These are phyloP conservation scores for Ctenicera cuprea DNA, from an alignment of 2,888 invertebrate species.

Conservation along the genomic window DNA sequence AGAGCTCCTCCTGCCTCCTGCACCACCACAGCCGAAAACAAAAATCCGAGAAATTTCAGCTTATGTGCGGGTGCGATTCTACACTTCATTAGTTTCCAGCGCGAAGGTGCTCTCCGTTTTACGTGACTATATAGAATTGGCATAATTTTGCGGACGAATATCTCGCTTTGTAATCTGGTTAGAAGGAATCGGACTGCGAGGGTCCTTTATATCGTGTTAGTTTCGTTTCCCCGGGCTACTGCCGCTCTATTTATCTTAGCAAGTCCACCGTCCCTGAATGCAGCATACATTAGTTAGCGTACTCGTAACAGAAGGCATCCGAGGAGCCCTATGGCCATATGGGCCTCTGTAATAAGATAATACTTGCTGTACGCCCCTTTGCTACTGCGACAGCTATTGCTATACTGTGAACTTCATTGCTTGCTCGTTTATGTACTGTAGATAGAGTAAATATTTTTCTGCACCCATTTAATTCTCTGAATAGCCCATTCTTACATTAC, in stretches of 20 bases:
- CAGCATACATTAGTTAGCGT: constrained; percentile 68
- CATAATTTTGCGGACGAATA: constrained; percentile 63
- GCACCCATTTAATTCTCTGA: background rate
- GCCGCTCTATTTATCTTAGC: constrained; percentile 72
- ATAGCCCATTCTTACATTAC: too few species aligned
- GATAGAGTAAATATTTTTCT: constrained; percentile 17
- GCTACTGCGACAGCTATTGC: constrained; percentile 37
- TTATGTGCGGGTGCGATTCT: constrained; percentile 10
- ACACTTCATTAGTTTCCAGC: constrained; percentile 37
- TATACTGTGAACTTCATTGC: constrained; percentile 39
- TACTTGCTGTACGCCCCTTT: constrained; percentile 53
- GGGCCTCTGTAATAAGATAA: constrained; percentile 69
- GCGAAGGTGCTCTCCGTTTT: constrained; percentile 46
- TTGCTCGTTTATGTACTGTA: constrained; percentile 28
- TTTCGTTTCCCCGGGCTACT: constrained; percentile 69
- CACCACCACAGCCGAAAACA: constrained; percentile 2
- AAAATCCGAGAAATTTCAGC: constrained; percentile 27
- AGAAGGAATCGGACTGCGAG: constrained; percentile 64
- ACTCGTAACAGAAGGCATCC: constrained; percentile 69
- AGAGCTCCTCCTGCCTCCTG: constrained; percentile 1
- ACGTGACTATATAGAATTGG: constrained; percentile 60
- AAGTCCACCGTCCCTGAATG: constrained; percentile 66
- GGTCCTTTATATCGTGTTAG: constrained; percentile 72
- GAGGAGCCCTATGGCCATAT: constrained; percentile 66
- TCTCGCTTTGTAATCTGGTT: constrained; percentile 69